These are phyloP conservation scores for Drosophila guanche DNA, from an alignment of 1,140 invertebrate genomes.

Conservation along the genomic window DNA sequence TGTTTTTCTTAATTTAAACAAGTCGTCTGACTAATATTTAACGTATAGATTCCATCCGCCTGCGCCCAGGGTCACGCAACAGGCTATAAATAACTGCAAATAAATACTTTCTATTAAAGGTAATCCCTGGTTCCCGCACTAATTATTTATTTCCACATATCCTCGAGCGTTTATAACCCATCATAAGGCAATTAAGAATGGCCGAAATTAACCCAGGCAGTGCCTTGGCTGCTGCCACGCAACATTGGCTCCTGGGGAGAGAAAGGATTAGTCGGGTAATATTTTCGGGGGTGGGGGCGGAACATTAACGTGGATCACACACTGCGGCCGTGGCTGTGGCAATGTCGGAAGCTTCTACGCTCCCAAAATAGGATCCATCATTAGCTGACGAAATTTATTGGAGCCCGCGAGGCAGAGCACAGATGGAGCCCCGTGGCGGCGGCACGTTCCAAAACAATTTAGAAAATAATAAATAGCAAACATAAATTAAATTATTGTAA, in stretches of 20 bases:
- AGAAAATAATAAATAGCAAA: constrained; percentile 82
- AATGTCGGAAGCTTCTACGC: constrained; percentile 24
- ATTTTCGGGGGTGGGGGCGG: constrained; percentile 24
- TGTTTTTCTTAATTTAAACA: too few relatives aligned
- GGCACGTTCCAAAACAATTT: constrained; percentile 82
- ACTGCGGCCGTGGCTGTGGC: constrained; percentile 37
- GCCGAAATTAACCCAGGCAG: constrained; percentile 20
- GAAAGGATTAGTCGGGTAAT: constrained; percentile 58
- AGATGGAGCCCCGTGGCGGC: constrained; percentile 14
- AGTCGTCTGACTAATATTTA: too few relatives aligned
- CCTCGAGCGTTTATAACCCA: constrained; percentile 12
- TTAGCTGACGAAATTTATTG: constrained; percentile 68
- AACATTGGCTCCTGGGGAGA: constrained; percentile 5
- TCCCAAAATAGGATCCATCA: constrained; percentile 55
- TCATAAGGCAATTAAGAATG: constrained; percentile 25
- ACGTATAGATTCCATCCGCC: not conserved
- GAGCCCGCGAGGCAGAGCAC: constrained; percentile 13
- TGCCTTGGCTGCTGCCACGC: constrained; percentile 16
- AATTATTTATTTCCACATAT: constrained; percentile 37
- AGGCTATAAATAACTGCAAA: constrained; percentile 16
- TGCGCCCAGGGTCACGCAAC: constrained; percentile 7
- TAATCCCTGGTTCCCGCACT: constrained; percentile 16
- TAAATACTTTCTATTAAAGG: constrained; percentile 1
- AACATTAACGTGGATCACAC: constrained; percentile 61
- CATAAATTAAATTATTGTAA: constrained; percentile 83